Conservation (phyloP, 2,888 invertebrate species). For the Philopedon plagiatum region DNA sequence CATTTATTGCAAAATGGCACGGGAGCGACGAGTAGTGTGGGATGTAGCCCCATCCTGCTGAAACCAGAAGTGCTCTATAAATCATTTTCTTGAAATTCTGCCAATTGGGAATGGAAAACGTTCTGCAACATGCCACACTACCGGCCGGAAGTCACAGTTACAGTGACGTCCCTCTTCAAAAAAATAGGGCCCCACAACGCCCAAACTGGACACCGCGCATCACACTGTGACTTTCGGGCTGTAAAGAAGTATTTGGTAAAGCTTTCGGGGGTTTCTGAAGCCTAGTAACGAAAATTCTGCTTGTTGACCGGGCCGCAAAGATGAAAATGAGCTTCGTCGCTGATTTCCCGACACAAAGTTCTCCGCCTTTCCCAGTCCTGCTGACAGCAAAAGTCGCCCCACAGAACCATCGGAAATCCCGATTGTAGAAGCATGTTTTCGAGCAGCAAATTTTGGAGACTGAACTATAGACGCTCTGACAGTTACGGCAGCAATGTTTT, state of each 20-base stretch:
- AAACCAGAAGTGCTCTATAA: too few species aligned
- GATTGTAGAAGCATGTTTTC: conserved; percentile 58
- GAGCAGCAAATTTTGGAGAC: conserved; percentile 53
- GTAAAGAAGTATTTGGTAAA: conserved; percentile 15
- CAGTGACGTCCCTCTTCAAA: too few species aligned
- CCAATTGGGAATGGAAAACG: too few species aligned
- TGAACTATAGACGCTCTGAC: conserved; percentile 54
- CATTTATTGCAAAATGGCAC: too few species aligned
- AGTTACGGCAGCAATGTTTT: conserved; percentile 56
- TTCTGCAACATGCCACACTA: too few species aligned
- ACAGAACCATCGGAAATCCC: conserved; percentile 54
- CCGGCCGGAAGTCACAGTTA: too few species aligned
- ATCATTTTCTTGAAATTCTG: too few species aligned
- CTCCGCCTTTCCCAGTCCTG: conserved; percentile 50
- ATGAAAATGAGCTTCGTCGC: too few species aligned
- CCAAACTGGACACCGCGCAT: neutral
- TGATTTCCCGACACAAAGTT: neutral
- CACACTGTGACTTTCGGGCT: neutral
- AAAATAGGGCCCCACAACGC: conserved; percentile 3
- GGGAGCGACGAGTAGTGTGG: too few species aligned
- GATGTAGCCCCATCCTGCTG: too few species aligned
- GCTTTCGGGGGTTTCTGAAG: neutral
- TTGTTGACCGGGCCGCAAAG: too few species aligned
- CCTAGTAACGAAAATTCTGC: conserved; percentile 11
- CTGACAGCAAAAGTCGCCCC: conserved; percentile 56